These are phyloP conservation scores for Sinelater perroti DNA, from an alignment of 2,888 invertebrate genomes.

Conservation along the genomic window DNA sequence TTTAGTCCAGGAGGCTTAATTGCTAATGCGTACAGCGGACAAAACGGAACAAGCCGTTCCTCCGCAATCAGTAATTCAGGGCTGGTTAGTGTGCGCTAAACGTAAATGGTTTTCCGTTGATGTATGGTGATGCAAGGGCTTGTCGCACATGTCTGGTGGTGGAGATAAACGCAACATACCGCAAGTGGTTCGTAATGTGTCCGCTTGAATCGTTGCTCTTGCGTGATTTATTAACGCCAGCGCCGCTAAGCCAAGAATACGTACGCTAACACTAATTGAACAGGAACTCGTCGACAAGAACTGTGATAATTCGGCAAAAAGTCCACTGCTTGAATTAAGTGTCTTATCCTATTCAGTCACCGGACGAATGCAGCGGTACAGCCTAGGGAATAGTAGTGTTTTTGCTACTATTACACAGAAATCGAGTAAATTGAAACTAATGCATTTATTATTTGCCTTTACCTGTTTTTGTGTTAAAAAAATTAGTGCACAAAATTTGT, in stretches of 20 bases:
- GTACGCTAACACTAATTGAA: constrained; percentile 39
- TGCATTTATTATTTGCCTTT: no score
- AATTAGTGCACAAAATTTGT: no score
- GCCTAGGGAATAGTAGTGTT: no score
- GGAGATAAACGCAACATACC: constrained; percentile 42
- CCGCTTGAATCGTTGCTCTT: constrained; percentile 34
- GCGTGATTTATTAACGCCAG: constrained; percentile 38
- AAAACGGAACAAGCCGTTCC: not conserved
- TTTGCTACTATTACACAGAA: no score
- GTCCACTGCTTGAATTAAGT: constrained; percentile 1
- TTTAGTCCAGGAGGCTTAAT: not conserved
- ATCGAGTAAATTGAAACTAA: no score
- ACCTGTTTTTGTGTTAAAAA: no score
- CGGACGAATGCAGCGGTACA: no score
- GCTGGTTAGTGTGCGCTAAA: constrained; percentile 6
- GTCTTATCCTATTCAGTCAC: not conserved
- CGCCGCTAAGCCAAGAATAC: constrained; percentile 30
- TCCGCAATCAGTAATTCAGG: not conserved
- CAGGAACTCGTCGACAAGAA: constrained; percentile 25
- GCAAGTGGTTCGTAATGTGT: constrained; percentile 34
- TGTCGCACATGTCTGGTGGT: constrained; percentile 38
- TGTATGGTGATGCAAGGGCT: constrained; percentile 32
- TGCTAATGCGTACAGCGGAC: not conserved
- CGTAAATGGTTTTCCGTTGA: constrained; percentile 30
- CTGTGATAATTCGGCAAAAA: constrained; percentile 8